Base-by-base conservation (phyloP, 92 coral and sea anemone genomes). In the Paramuricea clavata region DNA sequence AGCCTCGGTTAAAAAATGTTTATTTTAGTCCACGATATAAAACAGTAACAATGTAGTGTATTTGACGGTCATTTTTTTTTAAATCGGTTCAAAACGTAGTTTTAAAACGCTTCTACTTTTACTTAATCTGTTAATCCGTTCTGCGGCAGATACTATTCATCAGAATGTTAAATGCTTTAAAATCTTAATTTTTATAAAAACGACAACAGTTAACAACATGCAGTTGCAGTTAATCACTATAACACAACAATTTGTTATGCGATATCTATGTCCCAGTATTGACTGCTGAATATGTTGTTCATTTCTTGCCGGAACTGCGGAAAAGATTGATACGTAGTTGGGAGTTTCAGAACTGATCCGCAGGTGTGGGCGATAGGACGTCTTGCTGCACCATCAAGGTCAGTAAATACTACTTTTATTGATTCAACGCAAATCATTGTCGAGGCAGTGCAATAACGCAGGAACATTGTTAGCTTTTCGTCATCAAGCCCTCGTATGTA, bases 201-300 rank as follows among this genome's bases (percentile, higher is more conserved):
- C n/a, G n/a, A n/a, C n/a, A n/a, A n/a, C n/a, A n/a, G n/a, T n/a
- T n/a, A n/a, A n/a, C n/a, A n/a, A n/a, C n/a, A n/a, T n/a, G n/a
- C 42, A 36, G 8, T 3, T 2, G 8, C 42, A 36, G 42, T 36
- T 36, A 2, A 2, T 36, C 42, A 8, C 8, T 36, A 2, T 3
- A 36, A 36, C 42, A 36, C 42, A 36, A 36, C 42, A 8, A 8
- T 36, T 36, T 36, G 49, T 68, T 68, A 36, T 56, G 21, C 49
- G 68, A 88, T 50, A 49, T 89, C 89, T 28, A 89, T 89, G 41
- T 89, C 92, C 92, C 92, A 89, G 69, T 50, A 89, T 54, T 60
- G 68, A 44, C 89, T 72, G 64, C 49, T 72, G 17, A 85, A 35
- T 22, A 92, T 86, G 74, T 16, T 62, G 22, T 62, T 62, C 26